Percentiles rank a stretch among this genome's conserved stretches.
phyloP scores from a whole-genome alignment of 1,140 invertebrate genomes.

The Phthorimaea operculella region DNA sequence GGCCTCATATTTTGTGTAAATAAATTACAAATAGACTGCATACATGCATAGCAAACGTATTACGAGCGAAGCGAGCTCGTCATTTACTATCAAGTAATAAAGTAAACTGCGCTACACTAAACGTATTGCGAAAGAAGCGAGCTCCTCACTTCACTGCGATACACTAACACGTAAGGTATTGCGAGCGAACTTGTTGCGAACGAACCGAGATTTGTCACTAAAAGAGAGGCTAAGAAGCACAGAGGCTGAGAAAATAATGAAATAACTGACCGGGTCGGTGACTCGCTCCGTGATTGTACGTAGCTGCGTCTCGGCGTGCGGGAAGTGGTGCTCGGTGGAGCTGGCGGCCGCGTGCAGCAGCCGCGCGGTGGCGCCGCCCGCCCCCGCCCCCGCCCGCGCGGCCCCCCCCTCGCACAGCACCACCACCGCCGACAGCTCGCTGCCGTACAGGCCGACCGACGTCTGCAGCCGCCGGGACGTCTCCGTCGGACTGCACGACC shows the following conservation, averaged over 20 bases:
- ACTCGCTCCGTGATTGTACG: conserved; percentile 75
- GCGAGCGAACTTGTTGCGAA: too few relatives aligned
- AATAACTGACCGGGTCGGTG: conserved; percentile 50
- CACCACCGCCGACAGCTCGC: conserved; percentile 89
- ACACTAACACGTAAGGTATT: too few relatives aligned
- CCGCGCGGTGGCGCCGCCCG: conserved; percentile 24
- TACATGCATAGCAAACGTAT: too few relatives aligned
- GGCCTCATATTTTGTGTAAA: too few relatives aligned
- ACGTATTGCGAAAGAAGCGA: too few relatives aligned
- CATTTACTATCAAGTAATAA: too few relatives aligned
- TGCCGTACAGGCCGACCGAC: conserved; percentile 92
- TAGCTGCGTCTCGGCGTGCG: conserved; percentile 86
- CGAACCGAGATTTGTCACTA: too few relatives aligned
- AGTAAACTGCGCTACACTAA: too few relatives aligned
- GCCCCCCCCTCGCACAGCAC: conserved; percentile 57
- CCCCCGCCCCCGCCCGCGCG: conserved; percentile 24
- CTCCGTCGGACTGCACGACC: conserved; percentile 19
- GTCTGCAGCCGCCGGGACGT: conserved; percentile 88
- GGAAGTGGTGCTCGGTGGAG: conserved; percentile 91
- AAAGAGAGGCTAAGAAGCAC: too few relatives aligned
- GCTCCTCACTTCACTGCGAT: too few relatives aligned
- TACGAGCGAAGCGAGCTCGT: background rate
- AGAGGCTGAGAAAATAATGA: too few relatives aligned
- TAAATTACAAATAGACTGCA: too few relatives aligned
- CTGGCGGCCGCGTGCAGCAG: conserved; percentile 70